A percentile compares a stretch with the other conserved stretches of the same genome.
Evolutionary conservation across 2,888 invertebrate species (phyloP).

Genomic region (Drosophila quasianomalipes): DNA sequence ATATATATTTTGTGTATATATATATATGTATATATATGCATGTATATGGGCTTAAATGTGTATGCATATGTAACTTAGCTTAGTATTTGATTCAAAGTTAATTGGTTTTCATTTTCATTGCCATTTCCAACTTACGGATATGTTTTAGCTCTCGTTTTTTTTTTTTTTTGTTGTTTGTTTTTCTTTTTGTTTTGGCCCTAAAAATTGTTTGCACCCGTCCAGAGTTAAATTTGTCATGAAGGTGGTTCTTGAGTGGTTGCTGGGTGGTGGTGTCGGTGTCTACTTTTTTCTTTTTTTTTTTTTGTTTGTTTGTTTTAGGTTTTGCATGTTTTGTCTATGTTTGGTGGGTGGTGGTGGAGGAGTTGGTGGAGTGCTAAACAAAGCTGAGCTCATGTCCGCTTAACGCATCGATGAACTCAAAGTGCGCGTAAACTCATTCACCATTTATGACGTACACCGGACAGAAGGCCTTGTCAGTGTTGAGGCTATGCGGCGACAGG

Average conservation of each 20-base stretch:
- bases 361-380: constrained; percentile 55
- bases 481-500: constrained; percentile 77
- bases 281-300: constrained; percentile 4
- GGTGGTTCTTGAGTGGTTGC: constrained; percentile 48
- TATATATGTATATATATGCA: background rate
- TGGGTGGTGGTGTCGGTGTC: constrained; percentile 9
- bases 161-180: background rate
- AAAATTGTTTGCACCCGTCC: constrained; percentile 27
- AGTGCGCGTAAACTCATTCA: constrained; percentile 84
- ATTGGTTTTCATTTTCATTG: constrained; percentile 20
- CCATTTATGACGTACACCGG: constrained; percentile 83
- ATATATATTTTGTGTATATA: background rate
- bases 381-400: constrained; percentile 82
- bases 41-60: constrained; percentile 15
- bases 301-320: constrained; percentile 4
- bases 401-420: constrained; percentile 83
- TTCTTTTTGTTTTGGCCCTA: background rate
- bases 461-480: constrained; percentile 80
- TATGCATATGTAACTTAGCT: constrained; percentile 11
- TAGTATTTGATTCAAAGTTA: constrained; percentile 9
- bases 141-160: constrained; percentile 24
- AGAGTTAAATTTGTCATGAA: constrained; percentile 18
- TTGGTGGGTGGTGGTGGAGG: constrained; percentile 33
- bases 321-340: constrained; percentile 3
- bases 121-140: constrained; percentile 49